Evolutionary conservation across 2,888 invertebrate species (phyloP), one percentile per base, ranked within the genome.

Genomic region (Cephalotes varians): DNA sequence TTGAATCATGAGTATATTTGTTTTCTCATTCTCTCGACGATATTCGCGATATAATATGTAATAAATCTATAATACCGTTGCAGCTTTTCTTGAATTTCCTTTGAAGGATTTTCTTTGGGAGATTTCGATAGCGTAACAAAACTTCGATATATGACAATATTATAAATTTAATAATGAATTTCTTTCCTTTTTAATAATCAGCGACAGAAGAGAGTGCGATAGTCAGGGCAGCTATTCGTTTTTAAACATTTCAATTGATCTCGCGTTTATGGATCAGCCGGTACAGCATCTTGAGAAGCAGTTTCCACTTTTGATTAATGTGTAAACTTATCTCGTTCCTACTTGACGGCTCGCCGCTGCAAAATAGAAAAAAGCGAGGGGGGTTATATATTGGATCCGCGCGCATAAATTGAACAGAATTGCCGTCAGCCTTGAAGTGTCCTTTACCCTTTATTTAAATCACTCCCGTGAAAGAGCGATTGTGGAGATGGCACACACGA

Each of bases 391-490:
- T 79, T 40, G 77, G 77, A 44, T 56, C 77, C 44, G 77, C 25
- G 71, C 21, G 77, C 77, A 79, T 79, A 79, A 79, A 79, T 79
- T 79, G 77, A 79, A 71, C 77, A 12, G 77, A 79, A 79, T 79
- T 79, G 77, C 77, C 77, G 77, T 79, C 54, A 79, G 77, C 77
- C 77, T 79, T 79, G 77, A 79, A 56, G 44, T 79, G 77, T 79
- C 77, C 77, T 82, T 82, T 64, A 82, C 47, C 58, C 77, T 77
- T 65, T 77, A 76, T 82, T 72, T 81, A 64, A 74, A 76, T 76
- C 82, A 76, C 56, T 82, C 77, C 65, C 67, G 56, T 58, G 71
- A 82, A 67, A 82, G 82, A 82, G 71, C 86, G 88, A 86, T 82
- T 79, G 74, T 47, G 83, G 71, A 56, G 77, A 65, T 69, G 83